Conservation (phyloP, 2,888 invertebrate species). For the Pollenia labialis region DNA sequence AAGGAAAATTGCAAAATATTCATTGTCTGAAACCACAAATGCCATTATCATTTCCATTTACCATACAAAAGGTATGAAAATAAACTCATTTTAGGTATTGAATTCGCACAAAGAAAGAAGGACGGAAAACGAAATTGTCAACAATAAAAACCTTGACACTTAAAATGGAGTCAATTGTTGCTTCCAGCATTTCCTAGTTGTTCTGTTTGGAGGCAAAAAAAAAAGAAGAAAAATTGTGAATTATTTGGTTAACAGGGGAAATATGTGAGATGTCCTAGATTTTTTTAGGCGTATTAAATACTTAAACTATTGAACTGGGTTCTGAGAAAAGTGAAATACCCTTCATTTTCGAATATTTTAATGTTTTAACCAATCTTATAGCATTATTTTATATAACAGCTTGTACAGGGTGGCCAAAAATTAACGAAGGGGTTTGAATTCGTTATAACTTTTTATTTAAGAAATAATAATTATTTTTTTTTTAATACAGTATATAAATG, state of each 20-base stretch:
- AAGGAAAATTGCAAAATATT: slow-evolving; percentile 24
- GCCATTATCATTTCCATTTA: slow-evolving; percentile 54
- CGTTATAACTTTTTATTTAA: too few relatives aligned
- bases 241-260: slow-evolving; percentile 22
- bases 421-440: too few relatives aligned
- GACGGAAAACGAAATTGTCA: slow-evolving; percentile 12
- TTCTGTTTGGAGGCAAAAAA: background rate
- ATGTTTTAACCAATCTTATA: too few relatives aligned
- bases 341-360: too few relatives aligned
- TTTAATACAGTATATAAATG: too few relatives aligned
- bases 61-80: background rate
- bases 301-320: too few relatives aligned
- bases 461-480: too few relatives aligned
- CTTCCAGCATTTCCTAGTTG: slow-evolving; percentile 23
- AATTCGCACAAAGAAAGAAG: background rate
- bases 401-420: too few relatives aligned
- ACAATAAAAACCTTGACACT: slow-evolving; percentile 31
- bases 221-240: background rate
- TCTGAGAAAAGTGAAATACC: too few relatives aligned
- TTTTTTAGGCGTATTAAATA: too few relatives aligned
- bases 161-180: slow-evolving; percentile 52
- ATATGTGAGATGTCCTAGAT: background rate
- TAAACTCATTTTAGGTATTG: background rate
- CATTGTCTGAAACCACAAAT: slow-evolving; percentile 42
- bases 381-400: too few relatives aligned